Evolutionary conservation across 1,140 invertebrate species (phyloP).

Genomic region (Anthonomus grandis): DNA sequence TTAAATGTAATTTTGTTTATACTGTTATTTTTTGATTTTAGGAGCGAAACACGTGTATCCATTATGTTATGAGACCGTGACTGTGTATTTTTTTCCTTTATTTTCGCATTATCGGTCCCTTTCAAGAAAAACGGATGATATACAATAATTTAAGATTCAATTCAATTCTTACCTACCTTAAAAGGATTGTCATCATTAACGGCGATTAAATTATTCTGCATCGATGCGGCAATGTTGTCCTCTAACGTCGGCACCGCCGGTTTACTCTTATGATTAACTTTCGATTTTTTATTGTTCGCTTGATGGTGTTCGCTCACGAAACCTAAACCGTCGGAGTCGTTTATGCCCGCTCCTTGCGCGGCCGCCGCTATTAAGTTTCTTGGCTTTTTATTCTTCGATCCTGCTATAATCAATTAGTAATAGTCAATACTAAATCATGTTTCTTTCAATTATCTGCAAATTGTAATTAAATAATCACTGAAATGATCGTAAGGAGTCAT

Average conservation of each 20-base stretch:
- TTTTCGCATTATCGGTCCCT: no score
- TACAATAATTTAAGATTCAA: neutral
- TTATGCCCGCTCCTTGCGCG: conserved; percentile 53
- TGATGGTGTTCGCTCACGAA: conserved; percentile 25
- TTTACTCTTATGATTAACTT: conserved; percentile 31
- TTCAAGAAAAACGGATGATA: neutral
- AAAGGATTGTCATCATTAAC: conserved; percentile 53
- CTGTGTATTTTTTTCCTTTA: no score
- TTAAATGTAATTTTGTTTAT: no score
- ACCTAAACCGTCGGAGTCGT: conserved; percentile 35
- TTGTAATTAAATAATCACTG: neutral
- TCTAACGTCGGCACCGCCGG: conserved; percentile 39
- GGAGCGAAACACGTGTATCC: no score
- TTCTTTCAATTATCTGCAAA: neutral
- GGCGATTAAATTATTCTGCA: conserved; percentile 47
- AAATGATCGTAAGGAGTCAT: no score
- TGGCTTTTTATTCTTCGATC: conserved; percentile 29
- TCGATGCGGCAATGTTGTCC: conserved; percentile 54
- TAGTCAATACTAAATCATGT: neutral
- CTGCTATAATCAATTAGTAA: conserved; percentile 5
- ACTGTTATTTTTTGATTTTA: no score
- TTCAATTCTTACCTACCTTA: conserved; percentile 48
- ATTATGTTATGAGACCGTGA: no score
- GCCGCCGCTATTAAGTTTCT: conserved; percentile 49
- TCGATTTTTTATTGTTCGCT: conserved; percentile 31